Percentiles rank a stretch among this genome's conserved stretches.
phyloP scores from a whole-genome alignment of 2,888 invertebrate genomes.

The Drosophila suboccidentalis region DNA sequence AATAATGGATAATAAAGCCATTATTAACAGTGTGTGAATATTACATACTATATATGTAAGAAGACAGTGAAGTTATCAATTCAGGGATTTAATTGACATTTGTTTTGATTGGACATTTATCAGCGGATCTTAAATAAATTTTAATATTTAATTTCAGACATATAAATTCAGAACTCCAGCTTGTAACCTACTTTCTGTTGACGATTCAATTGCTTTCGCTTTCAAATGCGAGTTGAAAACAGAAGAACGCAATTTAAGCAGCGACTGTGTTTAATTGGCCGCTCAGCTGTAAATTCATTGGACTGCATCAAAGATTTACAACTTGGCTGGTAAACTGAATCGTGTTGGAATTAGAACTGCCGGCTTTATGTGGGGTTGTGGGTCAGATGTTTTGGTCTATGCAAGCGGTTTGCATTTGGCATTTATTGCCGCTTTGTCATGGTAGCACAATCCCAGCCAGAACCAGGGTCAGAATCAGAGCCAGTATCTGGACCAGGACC shows the following conservation, averaged over 20 bases:
- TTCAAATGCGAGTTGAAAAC: conserved; percentile 61
- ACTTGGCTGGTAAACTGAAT: conserved; percentile 33
- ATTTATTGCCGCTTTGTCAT: conserved; percentile 67
- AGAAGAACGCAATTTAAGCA: conserved; percentile 70
- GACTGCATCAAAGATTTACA: conserved; percentile 80
- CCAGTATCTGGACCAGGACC: background rate
- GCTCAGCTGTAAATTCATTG: conserved; percentile 77
- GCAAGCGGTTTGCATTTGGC: conserved; percentile 73
- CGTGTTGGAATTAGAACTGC: conserved; percentile 35
- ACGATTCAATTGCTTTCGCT: conserved; percentile 45
- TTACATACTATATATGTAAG: background rate
- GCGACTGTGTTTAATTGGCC: conserved; percentile 67
- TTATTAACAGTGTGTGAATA: background rate
- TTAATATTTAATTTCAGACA: conserved; percentile 7
- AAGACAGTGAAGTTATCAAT: background rate
- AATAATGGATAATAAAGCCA: conserved; percentile 4
- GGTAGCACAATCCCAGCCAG: conserved; percentile 4
- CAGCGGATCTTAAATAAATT: too few relatives aligned
- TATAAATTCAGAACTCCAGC: conserved; percentile 3
- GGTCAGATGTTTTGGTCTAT: conserved; percentile 70
- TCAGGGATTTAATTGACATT: background rate
- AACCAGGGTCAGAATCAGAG: background rate
- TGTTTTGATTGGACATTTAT: background rate
- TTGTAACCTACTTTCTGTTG: conserved; percentile 35
- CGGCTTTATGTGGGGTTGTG: background rate